Evolutionary conservation across 2,888 invertebrate genomes (phyloP).

Genomic region (Metellina segmentata): DNA sequence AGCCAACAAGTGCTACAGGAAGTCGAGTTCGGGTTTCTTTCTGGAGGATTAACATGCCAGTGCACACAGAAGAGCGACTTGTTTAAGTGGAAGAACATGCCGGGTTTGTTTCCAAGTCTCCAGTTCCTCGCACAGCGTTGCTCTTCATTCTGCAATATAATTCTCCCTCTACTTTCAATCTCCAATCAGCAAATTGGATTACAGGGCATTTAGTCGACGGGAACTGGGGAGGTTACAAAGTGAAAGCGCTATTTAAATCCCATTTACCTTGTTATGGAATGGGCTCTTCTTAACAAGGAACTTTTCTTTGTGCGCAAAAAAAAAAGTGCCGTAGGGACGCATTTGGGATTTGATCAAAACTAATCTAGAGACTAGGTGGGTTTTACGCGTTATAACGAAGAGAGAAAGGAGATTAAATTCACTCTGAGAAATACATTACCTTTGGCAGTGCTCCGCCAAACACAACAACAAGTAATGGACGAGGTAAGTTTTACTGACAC

Average conservation of each 20-base stretch:
- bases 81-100: not conserved
- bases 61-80: not conserved
- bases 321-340: too few relatives aligned
- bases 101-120: not conserved
- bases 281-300: not conserved
- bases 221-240: constrained; percentile 5
- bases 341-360: too few relatives aligned
- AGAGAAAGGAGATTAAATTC: too few relatives aligned
- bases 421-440: too few relatives aligned
- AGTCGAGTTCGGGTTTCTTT: not conserved
- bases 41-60: not conserved
- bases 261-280: constrained; percentile 19
- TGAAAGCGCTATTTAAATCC: constrained; percentile 38
- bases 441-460: too few relatives aligned
- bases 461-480: too few relatives aligned
- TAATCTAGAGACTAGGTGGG: too few relatives aligned
- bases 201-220: constrained; percentile 1
- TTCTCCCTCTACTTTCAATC: constrained; percentile 4
- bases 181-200: constrained; percentile 61
- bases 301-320: not conserved
- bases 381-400: too few relatives aligned
- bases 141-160: not conserved
- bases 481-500: too few relatives aligned
- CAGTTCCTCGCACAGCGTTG: not conserved
- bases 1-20: not conserved